These are phyloP conservation scores for Lycophotia porphyrea DNA, from an alignment of 2,888 invertebrate genomes.

Conservation along the genomic window DNA sequence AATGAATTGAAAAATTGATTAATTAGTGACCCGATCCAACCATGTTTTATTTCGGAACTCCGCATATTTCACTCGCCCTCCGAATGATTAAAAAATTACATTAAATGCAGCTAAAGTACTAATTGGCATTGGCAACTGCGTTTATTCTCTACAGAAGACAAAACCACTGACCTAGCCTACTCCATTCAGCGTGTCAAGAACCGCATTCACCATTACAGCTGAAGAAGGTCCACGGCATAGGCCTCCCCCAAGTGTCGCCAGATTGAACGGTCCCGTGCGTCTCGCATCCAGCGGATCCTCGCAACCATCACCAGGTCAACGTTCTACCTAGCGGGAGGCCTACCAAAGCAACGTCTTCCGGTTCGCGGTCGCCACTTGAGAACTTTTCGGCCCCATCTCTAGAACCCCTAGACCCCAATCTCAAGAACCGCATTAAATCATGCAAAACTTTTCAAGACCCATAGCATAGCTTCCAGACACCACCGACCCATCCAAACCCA, in stretches of 20 bases:
- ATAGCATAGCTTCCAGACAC: background rate
- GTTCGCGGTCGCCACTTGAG: too few species aligned
- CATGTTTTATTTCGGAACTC: background rate
- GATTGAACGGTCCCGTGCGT: too few species aligned
- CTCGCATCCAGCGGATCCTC: too few species aligned
- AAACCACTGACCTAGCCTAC: background rate
- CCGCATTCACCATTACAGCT: too few species aligned
- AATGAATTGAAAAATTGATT: background rate
- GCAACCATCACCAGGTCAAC: too few species aligned
- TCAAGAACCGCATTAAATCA: background rate
- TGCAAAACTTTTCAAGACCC: background rate
- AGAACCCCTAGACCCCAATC: too few species aligned
- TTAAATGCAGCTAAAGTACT: background rate
- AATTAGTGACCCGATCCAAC: background rate
- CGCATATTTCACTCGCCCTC: background rate
- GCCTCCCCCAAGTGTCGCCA: too few species aligned
- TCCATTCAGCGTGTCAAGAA: background rate
- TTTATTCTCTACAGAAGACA: background rate
- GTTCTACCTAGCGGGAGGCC: too few species aligned
- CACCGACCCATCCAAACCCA: constrained; percentile 3
- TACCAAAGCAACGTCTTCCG: too few species aligned
- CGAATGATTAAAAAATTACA: background rate
- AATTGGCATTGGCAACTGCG: background rate
- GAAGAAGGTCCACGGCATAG: too few species aligned
- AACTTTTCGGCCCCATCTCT: too few species aligned